Evolutionary conservation across 2,888 invertebrate genomes (phyloP).

Genomic region (Cancer borealis): DNA sequence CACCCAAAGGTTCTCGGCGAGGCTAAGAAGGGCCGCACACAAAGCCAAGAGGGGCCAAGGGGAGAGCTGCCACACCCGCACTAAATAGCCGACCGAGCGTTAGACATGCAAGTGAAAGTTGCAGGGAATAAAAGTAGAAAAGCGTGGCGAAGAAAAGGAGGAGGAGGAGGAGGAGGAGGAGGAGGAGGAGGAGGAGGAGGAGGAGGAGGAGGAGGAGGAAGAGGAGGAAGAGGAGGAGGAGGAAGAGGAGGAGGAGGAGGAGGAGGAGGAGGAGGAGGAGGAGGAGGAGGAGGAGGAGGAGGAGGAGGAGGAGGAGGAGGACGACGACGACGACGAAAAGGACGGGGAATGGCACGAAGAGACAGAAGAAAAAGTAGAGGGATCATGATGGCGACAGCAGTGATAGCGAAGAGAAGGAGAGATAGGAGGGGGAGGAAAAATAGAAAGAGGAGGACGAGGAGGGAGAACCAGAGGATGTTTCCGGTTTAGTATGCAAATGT

Average conservation of each 20-base stretch:
- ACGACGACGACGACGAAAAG: not conserved
- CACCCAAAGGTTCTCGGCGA: not conserved
- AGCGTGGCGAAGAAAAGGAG: not conserved
- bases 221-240: too few relatives aligned
- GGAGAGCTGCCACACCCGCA: not conserved
- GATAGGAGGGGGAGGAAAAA: not conserved
- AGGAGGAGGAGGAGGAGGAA: not conserved
- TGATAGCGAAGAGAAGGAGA: not conserved
- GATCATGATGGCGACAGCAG: too few relatives aligned
- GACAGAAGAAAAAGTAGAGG: not conserved
- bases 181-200: not conserved
- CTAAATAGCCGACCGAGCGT: not conserved
- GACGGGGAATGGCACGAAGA: not conserved
- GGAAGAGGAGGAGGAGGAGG: not conserved
- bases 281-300: not conserved
- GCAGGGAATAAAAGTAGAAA: not conserved
- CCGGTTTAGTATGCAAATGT: not conserved
- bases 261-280: not conserved
- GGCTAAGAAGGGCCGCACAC: not conserved
- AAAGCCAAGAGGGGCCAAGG: not conserved
- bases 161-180: not conserved
- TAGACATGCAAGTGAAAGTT: not conserved
- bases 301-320: not conserved
- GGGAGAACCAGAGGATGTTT: not conserved
- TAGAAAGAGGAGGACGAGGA: not conserved